phyloP scores from a whole-genome alignment of 2,113 vertebrate genomes.

The Budorcas taxicolor region DNA sequence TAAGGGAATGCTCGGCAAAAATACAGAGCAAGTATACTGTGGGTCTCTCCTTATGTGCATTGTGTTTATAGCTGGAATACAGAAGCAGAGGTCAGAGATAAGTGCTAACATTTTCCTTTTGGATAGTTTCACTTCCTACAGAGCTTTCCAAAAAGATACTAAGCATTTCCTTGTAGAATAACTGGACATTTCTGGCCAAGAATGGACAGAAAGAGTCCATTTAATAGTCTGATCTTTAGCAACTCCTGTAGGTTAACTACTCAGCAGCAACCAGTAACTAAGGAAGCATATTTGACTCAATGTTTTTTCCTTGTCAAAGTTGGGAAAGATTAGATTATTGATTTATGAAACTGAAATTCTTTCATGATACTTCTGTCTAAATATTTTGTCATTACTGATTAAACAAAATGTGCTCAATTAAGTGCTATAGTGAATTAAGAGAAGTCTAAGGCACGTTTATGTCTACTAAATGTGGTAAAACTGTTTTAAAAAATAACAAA shows the following conservation, averaged over 20 bases:
- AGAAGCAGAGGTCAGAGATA: background rate
- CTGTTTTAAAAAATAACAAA: background rate
- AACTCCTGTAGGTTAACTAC: background rate
- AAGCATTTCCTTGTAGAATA: background rate
- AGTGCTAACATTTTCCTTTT: background rate
- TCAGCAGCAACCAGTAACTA: background rate
- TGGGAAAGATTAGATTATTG: background rate
- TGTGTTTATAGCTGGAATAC: background rate
- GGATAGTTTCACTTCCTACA: background rate
- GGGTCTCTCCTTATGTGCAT: background rate
- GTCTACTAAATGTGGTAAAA: background rate
- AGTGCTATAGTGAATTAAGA: background rate
- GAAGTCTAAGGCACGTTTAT: background rate
- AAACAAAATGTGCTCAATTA: background rate
- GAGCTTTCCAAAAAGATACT: background rate
- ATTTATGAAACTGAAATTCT: background rate
- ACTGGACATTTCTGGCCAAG: background rate
- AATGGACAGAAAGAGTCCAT: background rate
- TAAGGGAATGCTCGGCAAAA: background rate
- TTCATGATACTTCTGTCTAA: background rate
- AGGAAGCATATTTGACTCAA: background rate
- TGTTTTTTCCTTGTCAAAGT: background rate
- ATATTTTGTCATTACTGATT: background rate
- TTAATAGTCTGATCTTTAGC: background rate
- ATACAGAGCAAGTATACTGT: background rate